Percentiles rank a stretch among this genome's conserved stretches.
phyloP scores from a whole-genome alignment of 2,113 vertebrate genomes.

The Paraplagusia blochii region DNA sequence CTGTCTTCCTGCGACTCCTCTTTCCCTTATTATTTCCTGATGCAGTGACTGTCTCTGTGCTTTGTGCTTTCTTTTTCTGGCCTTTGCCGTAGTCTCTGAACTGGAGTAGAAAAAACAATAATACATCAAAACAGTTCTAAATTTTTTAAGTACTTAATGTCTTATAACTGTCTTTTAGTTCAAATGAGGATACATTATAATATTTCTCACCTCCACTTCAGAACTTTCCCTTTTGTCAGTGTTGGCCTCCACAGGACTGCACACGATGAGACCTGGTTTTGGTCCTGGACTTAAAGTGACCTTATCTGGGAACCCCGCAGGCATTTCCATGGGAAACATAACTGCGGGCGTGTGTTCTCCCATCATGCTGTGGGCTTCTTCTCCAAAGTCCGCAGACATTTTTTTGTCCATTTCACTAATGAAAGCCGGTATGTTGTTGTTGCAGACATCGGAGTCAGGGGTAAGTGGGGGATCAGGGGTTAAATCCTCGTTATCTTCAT shows the following conservation, averaged over 20 bases:
- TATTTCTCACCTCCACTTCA: conserved; percentile 62
- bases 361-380: conserved; percentile 68
- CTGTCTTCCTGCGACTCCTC: conserved; percentile 86
- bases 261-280: conserved; percentile 55
- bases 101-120: conserved; percentile 33
- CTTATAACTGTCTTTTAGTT: background rate
- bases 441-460: conserved; percentile 61
- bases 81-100: conserved; percentile 73
- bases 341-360: conserved; percentile 74
- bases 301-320: conserved; percentile 79
- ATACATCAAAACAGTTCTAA: background rate
- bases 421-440: conserved; percentile 66
- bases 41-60: conserved; percentile 75
- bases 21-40: conserved; percentile 84
- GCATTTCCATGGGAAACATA: conserved; percentile 99
- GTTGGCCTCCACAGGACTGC: conserved; percentile 46
- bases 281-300: conserved; percentile 73
- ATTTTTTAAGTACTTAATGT: background rate
- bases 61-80: conserved; percentile 83
- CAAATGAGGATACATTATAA: too few species aligned
- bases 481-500: conserved; percentile 67
- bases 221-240: conserved; percentile 64
- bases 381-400: conserved; percentile 48
- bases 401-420: conserved; percentile 56
- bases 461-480: conserved; percentile 43